A percentile compares a stretch with the other conserved stretches of the same genome.
Conservation (phyloP, 2,113 vertebrate species). For the Odocoileus virginianus region DNA sequence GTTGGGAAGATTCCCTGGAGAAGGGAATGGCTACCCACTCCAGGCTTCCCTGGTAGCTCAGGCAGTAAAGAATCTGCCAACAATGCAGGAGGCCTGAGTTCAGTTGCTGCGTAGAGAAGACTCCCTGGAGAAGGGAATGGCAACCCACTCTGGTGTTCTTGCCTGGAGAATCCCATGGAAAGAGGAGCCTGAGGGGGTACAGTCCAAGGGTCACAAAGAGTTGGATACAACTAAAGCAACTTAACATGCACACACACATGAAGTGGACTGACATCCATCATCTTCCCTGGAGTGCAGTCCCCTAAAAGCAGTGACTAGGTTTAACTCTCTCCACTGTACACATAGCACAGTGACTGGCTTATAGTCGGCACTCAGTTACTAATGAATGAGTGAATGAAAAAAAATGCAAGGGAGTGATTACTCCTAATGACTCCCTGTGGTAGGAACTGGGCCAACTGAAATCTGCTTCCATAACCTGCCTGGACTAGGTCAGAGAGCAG, state of each 20-base stretch:
- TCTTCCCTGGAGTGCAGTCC: not conserved
- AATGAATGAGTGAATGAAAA: not conserved
- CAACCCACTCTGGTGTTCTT: not conserved
- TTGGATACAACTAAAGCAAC: not conserved
- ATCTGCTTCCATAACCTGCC: not conserved
- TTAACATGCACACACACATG: not conserved
- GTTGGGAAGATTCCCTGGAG: not conserved
- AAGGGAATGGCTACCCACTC: not conserved
- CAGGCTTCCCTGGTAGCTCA: not conserved
- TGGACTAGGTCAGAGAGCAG: not conserved
- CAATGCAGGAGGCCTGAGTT: not conserved
- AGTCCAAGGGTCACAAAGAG: not conserved
- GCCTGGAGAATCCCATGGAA: not conserved
- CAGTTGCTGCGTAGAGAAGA: not conserved
- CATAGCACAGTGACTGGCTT: not conserved
- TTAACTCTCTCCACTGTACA: not conserved
- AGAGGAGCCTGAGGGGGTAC: not conserved
- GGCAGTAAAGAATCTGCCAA: not conserved
- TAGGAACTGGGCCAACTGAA: not conserved
- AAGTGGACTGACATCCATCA: not conserved
- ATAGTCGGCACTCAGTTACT: not conserved
- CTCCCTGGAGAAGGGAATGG: not conserved
- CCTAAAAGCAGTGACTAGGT: not conserved
- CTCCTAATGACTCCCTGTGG: not conserved
- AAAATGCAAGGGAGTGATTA: not conserved